Conservation (phyloP, 2,113 vertebrate genomes). For the Tyrannus savana region DNA sequence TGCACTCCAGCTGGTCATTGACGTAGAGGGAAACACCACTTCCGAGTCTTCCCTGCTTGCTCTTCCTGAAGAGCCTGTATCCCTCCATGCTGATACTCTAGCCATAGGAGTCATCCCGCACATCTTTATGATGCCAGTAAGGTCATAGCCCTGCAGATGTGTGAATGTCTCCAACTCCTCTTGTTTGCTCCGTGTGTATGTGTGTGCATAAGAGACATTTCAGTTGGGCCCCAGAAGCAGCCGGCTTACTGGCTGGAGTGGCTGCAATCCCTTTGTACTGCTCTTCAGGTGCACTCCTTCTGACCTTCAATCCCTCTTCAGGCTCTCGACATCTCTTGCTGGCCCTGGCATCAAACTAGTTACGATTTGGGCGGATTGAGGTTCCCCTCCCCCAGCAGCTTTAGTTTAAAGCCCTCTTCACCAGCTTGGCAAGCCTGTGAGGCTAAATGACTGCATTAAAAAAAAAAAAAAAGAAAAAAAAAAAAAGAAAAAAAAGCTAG, state of each 20-base stretch:
- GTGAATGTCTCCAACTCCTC: not conserved
- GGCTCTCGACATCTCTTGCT: not conserved
- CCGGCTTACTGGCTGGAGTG: not conserved
- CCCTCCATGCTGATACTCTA: not conserved
- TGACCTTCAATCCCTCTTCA: not conserved
- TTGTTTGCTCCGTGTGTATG: not conserved
- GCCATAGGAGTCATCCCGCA: not conserved
- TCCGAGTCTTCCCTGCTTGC: not conserved
- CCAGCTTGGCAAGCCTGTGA: not conserved
- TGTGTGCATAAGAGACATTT: not conserved
- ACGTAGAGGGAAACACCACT: not conserved
- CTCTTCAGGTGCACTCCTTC: not conserved
- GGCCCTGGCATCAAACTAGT: not conserved
- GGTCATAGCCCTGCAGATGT: not conserved
- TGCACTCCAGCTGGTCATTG: not conserved
- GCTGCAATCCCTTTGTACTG: not conserved
- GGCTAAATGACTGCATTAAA: not conserved
- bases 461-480: not conserved
- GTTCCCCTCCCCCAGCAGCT: not conserved
- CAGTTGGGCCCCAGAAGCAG: not conserved
- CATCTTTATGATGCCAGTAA: not conserved
- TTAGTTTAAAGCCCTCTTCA: not conserved
- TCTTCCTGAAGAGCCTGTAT: not conserved
- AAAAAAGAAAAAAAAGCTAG: not conserved
- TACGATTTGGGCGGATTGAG: not conserved